Conservation (phyloP, 2,797 vertebrate species). For the Pangasius djambal region DNA sequence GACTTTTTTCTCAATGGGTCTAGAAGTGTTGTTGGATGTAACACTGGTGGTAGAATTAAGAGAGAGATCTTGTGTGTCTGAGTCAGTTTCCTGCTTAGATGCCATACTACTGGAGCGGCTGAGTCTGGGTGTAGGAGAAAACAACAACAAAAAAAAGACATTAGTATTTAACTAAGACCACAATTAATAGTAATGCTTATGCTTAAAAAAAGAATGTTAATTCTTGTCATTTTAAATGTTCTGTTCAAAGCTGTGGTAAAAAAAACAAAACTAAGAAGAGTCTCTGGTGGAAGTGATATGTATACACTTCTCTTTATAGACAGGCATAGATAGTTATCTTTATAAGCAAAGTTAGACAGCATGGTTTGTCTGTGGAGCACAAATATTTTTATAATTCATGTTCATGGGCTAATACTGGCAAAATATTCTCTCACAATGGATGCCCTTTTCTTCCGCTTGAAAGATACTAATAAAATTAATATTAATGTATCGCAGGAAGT, state of each 20-base stretch:
- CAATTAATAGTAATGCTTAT: background rate
- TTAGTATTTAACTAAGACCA: background rate
- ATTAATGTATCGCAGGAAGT: constrained; percentile 2
- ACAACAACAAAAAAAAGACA: constrained; percentile 18
- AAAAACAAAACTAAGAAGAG: background rate
- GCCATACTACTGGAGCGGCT: constrained; percentile 93
- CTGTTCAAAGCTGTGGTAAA: background rate
- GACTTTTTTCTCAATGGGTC: constrained; percentile 84
- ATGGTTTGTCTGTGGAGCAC: background rate
- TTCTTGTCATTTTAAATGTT: background rate
- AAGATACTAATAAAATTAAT: background rate
- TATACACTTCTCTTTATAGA: background rate
- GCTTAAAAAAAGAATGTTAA: background rate
- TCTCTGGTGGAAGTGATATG: background rate
- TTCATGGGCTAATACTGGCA: background rate
- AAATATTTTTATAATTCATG: too few relatives aligned
- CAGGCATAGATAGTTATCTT: background rate
- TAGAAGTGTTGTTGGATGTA: constrained; percentile 70
- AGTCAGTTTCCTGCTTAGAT: constrained; percentile 93
- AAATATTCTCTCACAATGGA: background rate
- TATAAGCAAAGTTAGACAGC: background rate
- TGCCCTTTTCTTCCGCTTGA: background rate
- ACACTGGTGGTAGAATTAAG: constrained; percentile 60
- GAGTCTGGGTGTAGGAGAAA: constrained; percentile 71
- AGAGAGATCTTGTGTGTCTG: constrained; percentile 85